Percentiles rank a stretch among this genome's conserved stretches.
Evolutionary conservation across 2,888 invertebrate genomes (phyloP).

Genomic region (Parasteatoda lunata): DNA sequence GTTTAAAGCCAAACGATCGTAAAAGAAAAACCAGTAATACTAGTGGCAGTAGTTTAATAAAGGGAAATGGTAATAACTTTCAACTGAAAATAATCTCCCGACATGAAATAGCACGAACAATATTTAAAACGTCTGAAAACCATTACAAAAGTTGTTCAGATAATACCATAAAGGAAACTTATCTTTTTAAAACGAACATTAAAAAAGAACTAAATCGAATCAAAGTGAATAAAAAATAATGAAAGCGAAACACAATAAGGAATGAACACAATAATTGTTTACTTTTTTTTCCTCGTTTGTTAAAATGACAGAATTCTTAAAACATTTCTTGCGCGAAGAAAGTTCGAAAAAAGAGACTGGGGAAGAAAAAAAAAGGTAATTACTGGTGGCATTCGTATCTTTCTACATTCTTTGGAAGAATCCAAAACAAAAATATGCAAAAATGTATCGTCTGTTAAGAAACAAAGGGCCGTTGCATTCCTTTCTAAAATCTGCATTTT

Average conservation of each 20-base stretch:
- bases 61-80: too few relatives aligned
- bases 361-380: constrained; percentile 26
- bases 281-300: constrained; percentile 15
- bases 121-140: too few relatives aligned
- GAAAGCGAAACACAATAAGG: not conserved
- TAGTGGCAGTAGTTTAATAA: too few relatives aligned
- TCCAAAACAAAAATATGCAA: constrained; percentile 35
- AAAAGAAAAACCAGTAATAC: too few relatives aligned
- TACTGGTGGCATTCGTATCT: constrained; percentile 13
- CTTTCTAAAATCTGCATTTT: constrained; percentile 18
- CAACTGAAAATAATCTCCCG: too few relatives aligned
- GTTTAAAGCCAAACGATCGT: too few relatives aligned
- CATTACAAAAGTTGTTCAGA: too few relatives aligned
- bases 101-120: too few relatives aligned
- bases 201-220: not conserved
- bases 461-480: constrained; percentile 46
- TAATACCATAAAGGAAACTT: too few relatives aligned
- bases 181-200: too few relatives aligned
- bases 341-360: not conserved
- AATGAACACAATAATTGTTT: constrained; percentile 16
- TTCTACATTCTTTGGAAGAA: constrained; percentile 33
- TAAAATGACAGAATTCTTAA: constrained; percentile 24
- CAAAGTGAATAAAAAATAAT: not conserved
- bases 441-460: constrained; percentile 12
- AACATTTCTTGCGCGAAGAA: constrained; percentile 3